Conservation (phyloP, 2,113 vertebrate species). For the Phalacrocorax brasilianus region DNA sequence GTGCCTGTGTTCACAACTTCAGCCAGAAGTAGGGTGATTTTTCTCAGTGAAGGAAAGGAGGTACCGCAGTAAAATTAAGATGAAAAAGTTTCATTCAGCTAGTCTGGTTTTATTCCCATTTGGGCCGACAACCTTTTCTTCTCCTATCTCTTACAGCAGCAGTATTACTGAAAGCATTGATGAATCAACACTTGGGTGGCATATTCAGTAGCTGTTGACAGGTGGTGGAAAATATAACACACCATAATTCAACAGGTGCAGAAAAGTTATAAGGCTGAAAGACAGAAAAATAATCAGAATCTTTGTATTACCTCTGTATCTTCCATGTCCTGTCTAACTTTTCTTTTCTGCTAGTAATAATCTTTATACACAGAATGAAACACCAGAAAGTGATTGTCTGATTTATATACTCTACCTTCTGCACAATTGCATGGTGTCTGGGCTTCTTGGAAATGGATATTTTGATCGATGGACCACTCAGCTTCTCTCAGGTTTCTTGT, state of each 20-base stretch:
- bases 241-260: constrained; percentile 3
- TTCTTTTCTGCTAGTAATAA: neutral
- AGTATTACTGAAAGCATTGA: neutral
- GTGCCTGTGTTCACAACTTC: neutral
- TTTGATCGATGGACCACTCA: neutral
- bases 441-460: neutral
- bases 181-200: neutral
- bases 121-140: neutral
- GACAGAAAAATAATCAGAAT: neutral
- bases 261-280: constrained; percentile 14
- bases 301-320: neutral
- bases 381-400: neutral
- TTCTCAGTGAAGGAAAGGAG: neutral
- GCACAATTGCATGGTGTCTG: neutral
- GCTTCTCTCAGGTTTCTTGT: neutral
- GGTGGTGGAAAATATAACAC: neutral
- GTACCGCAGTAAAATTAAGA: neutral
- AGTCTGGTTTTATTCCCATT: neutral
- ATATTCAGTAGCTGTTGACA: neutral
- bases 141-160: neutral
- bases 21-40: neutral
- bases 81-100: neutral
- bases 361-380: neutral
- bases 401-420: neutral
- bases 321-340: neutral